Evolutionary conservation across 2,888 invertebrate species (phyloP).

Genomic region (Azorinus chamasolen): DNA sequence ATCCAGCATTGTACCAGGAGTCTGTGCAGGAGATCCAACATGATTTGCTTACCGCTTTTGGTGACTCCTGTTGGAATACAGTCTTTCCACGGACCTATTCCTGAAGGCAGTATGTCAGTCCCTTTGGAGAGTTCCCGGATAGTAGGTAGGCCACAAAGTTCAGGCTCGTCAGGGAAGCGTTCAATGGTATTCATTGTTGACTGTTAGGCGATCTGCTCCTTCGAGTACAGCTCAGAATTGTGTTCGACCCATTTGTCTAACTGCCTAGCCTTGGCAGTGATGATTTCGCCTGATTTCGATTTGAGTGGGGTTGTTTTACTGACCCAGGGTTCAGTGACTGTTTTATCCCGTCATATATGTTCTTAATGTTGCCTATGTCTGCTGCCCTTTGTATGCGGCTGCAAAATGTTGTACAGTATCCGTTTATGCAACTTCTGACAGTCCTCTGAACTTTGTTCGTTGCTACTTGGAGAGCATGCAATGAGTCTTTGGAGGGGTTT

Average conservation of each 20-base stretch:
- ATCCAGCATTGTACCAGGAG: slow-evolving; percentile 12
- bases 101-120: slow-evolving; percentile 2
- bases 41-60: slow-evolving; percentile 12
- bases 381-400: neutral
- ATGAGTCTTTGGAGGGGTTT: neutral
- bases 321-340: neutral
- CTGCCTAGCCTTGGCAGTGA: slow-evolving; percentile 4
- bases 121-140: neutral
- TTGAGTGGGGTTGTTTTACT: slow-evolving; percentile 17
- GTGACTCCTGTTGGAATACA: slow-evolving; percentile 14
- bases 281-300: slow-evolving; percentile 3
- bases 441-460: neutral
- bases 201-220: neutral
- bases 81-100: slow-evolving; percentile 18
- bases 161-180: slow-evolving; percentile 1
- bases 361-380: slow-evolving; percentile 9
- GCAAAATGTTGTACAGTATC: slow-evolving; percentile 7
- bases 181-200: slow-evolving; percentile 10
- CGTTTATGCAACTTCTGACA: slow-evolving; percentile 1
- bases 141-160: slow-evolving; percentile 12
- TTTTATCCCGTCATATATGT: slow-evolving; percentile 18
- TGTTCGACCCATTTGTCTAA: slow-evolving; percentile 24
- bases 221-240: slow-evolving; percentile 7
- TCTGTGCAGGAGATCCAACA: slow-evolving; percentile 7
- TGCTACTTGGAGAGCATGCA: neutral